These are phyloP conservation scores for Buceros bicornis DNA, from an alignment of 2,797 vertebrate genomes.

Conservation along the genomic window DNA sequence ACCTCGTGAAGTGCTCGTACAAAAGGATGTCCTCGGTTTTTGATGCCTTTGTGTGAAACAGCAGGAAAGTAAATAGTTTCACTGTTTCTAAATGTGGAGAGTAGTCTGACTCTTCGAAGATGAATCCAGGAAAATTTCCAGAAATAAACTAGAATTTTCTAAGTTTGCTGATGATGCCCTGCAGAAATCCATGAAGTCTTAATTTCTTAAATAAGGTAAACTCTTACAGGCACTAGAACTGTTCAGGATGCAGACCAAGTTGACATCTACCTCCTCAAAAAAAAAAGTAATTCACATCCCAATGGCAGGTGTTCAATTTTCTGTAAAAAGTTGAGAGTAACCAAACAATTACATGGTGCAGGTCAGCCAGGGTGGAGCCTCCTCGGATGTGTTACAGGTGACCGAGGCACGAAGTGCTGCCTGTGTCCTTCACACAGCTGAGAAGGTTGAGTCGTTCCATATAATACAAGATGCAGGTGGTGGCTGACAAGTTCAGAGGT, in stretches of 20 bases:
- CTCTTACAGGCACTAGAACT: not conserved
- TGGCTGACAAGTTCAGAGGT: not conserved
- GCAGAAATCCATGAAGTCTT: not conserved
- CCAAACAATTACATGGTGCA: not conserved
- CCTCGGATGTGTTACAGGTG: not conserved
- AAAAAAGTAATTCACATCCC: not conserved
- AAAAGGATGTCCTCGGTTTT: rapidly evolving
- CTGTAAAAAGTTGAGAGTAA: not conserved
- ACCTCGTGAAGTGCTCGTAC: not conserved
- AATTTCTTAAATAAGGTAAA: not conserved
- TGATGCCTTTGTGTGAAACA: not conserved
- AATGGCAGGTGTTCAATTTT: not conserved
- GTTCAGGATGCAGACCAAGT: not conserved
- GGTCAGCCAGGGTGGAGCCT: not conserved
- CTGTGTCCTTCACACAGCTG: not conserved
- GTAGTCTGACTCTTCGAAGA: not conserved
- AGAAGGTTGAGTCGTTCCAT: not conserved
- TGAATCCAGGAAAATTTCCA: not conserved
- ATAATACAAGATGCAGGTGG: not conserved
- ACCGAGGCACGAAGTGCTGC: not conserved
- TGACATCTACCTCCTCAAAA: not conserved
- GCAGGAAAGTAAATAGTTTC: not conserved
- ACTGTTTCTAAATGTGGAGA: not conserved
- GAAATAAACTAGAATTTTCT: not conserved
- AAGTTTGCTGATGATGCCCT: not conserved